Conservation (phyloP, 2,888 invertebrate species). For the Euzetes globulus region DNA sequence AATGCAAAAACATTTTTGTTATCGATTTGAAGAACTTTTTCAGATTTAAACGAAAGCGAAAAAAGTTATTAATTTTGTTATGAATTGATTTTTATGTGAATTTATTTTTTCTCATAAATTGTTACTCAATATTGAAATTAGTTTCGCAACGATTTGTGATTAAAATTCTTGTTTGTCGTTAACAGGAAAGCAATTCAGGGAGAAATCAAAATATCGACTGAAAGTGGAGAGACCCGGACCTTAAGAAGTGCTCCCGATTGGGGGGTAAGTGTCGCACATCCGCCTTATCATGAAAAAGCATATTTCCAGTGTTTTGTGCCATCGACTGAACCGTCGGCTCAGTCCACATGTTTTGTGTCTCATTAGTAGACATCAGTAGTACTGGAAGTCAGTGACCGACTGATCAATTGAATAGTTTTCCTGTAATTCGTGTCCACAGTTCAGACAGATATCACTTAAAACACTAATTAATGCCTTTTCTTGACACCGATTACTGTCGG, state of each 20-base stretch:
- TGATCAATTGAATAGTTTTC: background rate
- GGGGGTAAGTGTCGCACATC: constrained; percentile 50
- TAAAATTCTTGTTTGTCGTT: background rate
- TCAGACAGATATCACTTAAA: background rate
- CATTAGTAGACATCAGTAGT: background rate
- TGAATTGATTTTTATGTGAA: background rate
- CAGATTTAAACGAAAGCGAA: background rate
- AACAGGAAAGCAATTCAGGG: constrained; percentile 39
- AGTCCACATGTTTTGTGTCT: background rate
- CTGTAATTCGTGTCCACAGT: background rate
- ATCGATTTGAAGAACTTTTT: constrained; percentile 14
- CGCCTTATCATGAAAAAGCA: too few relatives aligned
- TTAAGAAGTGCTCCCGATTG: constrained; percentile 67
- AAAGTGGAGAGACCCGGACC: constrained; percentile 43
- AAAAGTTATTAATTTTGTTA: constrained; percentile 17
- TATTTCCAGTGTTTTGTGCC: background rate
- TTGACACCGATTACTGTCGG: background rate
- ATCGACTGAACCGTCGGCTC: too few relatives aligned
- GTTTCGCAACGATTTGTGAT: background rate
- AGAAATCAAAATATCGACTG: constrained; percentile 38
- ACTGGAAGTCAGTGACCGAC: background rate
- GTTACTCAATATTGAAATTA: too few relatives aligned
- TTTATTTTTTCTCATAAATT: background rate
- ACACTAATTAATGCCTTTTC: background rate
- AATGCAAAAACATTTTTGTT: background rate